phyloP scores from a whole-genome alignment of 2,888 invertebrate species.

The Oscheius onirici region DNA sequence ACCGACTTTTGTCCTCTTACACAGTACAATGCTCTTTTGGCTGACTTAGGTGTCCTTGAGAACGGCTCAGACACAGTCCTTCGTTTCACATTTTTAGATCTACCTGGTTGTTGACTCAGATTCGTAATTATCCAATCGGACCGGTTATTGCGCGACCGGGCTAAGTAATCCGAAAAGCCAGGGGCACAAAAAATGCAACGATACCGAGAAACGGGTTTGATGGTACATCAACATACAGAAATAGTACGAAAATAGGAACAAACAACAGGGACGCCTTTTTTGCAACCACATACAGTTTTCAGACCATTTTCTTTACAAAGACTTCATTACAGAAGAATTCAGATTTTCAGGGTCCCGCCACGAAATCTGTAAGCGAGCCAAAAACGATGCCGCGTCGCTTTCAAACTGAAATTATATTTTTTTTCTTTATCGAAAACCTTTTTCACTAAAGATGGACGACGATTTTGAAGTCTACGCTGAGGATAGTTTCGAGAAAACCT shows the following conservation, averaged over 20 bases:
- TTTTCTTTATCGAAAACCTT: not conserved
- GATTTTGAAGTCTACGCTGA: conserved; percentile 19
- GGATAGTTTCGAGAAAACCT: not conserved
- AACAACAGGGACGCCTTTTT: not conserved
- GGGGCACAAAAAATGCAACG: conserved; percentile 26
- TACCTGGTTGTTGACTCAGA: conserved; percentile 15
- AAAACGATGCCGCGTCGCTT: not conserved
- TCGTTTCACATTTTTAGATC: not conserved
- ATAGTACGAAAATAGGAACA: not conserved
- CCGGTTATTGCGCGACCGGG: conserved; percentile 18
- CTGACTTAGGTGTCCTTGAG: too few relatives aligned
- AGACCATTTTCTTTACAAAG: too few relatives aligned
- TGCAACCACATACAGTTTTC: not conserved
- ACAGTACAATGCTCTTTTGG: too few relatives aligned
- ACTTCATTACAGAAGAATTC: too few relatives aligned
- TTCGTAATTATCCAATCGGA: conserved; percentile 18
- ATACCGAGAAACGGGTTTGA: conserved; percentile 2
- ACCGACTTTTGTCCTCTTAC: too few relatives aligned
- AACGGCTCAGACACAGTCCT: too few relatives aligned
- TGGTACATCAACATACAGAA: not conserved
- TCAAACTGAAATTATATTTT: not conserved
- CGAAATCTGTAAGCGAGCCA: not conserved
- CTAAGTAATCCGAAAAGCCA: conserved; percentile 1
- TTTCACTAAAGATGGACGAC: not conserved
- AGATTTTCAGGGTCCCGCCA: not conserved